Evolutionary conservation across 2,113 vertebrate genomes (phyloP), one percentile per base, ranked within the genome.

Genomic region (Callithrix jacchus): DNA sequence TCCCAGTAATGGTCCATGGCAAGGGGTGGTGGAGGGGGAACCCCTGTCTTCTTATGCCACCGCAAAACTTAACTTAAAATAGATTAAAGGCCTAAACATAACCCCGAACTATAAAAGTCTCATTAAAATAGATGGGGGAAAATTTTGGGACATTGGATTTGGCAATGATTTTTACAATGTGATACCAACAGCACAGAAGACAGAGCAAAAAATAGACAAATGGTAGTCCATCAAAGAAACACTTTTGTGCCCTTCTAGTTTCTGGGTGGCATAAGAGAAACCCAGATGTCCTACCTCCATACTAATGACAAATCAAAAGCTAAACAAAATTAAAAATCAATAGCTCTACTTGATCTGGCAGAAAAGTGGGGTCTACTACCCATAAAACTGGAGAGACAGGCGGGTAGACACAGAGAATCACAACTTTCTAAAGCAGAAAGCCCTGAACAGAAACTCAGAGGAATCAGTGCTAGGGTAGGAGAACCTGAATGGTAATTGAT

Each of bases 381-480:
- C 8, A 14, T 27, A 14, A 73, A 47, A 66, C 4, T 47, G 17
- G 40, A 45, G 20, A 47, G 11, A 32, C 37, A 56, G 12, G 40
- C 5, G 10, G 6, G 11, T 16, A 45, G n/a, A n/a, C 8, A 73
- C 8, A 11, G n/a, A 11, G 30, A 73, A 37, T 64, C 52, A 20
- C 42, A 25, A 45, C 7, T 23, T 54, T 58, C 11, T 27, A 80
- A 14, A 64, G 42, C 32, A 86, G 25, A 47, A 32, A 47, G 18
- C 27, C 52, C 32, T n/a, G 20, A 80, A 27, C 17, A 13, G 2
- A 77, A 73, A 64, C 1, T 8, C 27, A 76, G 27, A 27, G 6
- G 6, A 18, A 40, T 1, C 12, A 23, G 12, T 40, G 11, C 5
- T 18, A 8, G 3, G 0, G 30, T n/a, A 42, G 23, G 12, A 42